Evolutionary conservation across 2,113 vertebrate species (phyloP), one percentile per base, ranked within the genome.

Genomic region (Oreamnos americanus): DNA sequence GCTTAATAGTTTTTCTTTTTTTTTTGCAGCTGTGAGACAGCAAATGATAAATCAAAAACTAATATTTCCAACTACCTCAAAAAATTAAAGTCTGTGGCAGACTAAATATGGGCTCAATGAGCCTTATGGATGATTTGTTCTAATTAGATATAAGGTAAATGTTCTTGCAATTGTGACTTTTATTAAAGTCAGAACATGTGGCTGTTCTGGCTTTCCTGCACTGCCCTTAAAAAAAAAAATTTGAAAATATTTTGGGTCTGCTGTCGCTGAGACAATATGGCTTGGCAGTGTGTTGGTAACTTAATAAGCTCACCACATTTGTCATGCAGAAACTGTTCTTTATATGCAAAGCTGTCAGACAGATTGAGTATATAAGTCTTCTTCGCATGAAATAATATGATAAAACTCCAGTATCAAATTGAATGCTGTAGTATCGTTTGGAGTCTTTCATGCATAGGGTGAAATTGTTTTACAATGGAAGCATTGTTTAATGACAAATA

Each of bases 311-410:
- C 53, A 53, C 96, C 92, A 93, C 95, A 97, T 99, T 98, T 98
- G 95, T 98, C 98, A 97, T 97, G 98, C 95, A 96, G 95, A 98
- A 98, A 98, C 91, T 96, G 97, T 98, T 98, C 95, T 98, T 98
- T 39, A 25, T 86, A 97, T 98, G 98, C 98, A 98, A 98, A 98
- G 96, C 98, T 98, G 98, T 98, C 98, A 98, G 90, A 13, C 94
- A 98, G 98, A 98, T 97, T 97, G 97, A 91, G 98, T 98, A 7
- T 97, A 94, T 99, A 98, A 98, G 99, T 98, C 98, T 98, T 98
- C 92, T 98, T 98, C 74, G 90, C 92, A 95, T 98, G 97, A 98
- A 99, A 98, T 98, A 98, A 98, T 94, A 92, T 43, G 57, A 98
- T 98, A 76, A 98, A 98, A 98, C 98, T 98, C 97, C 97, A 71